Evolutionary conservation across 2,888 invertebrate genomes (phyloP).

Genomic region (Hydrotaea diabolus): DNA sequence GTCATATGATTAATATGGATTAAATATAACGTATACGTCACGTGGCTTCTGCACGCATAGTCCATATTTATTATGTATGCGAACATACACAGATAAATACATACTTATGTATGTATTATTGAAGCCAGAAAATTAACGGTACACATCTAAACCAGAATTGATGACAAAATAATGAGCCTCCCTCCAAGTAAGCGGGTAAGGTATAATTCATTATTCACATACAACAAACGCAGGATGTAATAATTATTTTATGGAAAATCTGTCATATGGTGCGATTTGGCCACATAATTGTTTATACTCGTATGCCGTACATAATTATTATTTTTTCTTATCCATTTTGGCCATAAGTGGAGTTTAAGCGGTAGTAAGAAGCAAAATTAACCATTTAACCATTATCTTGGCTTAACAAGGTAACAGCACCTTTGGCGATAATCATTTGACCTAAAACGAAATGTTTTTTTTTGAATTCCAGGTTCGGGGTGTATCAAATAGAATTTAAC

Average conservation of each 20-base stretch:
- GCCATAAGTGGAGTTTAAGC: too few relatives aligned
- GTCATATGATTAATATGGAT: slow-evolving; percentile 3
- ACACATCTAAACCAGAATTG: background rate
- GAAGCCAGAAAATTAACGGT: background rate
- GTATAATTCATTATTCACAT: slow-evolving; percentile 20
- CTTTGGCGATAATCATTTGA: too few relatives aligned
- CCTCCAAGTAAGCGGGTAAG: background rate
- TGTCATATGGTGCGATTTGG: background rate
- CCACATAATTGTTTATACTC: too few relatives aligned
- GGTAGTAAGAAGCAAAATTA: too few relatives aligned
- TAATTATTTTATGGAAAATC: background rate
- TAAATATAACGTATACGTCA: background rate
- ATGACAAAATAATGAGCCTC: slow-evolving; percentile 18
- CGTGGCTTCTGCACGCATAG: background rate
- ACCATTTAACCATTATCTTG: too few relatives aligned
- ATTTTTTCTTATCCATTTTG: too few relatives aligned
- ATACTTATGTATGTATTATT: background rate
- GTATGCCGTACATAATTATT: background rate
- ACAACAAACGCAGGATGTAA: background rate
- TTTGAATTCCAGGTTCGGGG: too few relatives aligned
- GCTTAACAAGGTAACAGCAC: too few relatives aligned
- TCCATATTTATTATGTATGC: background rate
- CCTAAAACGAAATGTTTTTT: too few relatives aligned
- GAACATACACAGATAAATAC: too few relatives aligned
- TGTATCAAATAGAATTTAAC: too few relatives aligned